Percentiles rank a stretch among this genome's conserved stretches.
Conservation (phyloP, 2,797 vertebrate genomes). For the Sebastes steindachneri region DNA sequence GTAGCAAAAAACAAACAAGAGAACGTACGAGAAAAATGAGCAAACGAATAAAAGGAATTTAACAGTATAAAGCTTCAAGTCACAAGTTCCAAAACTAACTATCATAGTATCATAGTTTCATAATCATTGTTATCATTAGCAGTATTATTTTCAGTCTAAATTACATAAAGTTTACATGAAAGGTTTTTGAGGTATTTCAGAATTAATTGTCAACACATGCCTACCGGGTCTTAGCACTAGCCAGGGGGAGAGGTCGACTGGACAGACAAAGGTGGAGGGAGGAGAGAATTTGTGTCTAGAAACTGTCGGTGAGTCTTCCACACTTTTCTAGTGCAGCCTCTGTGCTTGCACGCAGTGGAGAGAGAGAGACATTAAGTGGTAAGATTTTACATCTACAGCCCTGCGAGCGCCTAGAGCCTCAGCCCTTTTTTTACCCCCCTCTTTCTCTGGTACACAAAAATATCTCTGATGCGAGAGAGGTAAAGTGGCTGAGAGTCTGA, state of each 20-base stretch:
- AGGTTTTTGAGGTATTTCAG: constrained; percentile 99
- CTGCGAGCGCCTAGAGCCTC: constrained; percentile 55
- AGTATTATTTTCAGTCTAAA: constrained; percentile 88
- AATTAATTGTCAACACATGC: constrained; percentile 98
- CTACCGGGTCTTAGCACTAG: constrained; percentile 85
- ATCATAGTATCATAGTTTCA: constrained; percentile 90
- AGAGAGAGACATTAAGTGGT: constrained; percentile 57
- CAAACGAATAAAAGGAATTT: constrained; percentile 91
- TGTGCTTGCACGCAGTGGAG: constrained; percentile 75
- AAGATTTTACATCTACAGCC: constrained; percentile 42
- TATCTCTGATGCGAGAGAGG: constrained; percentile 81
- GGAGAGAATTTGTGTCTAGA: constrained; percentile 67
- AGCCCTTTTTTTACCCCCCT: constrained; percentile 58
- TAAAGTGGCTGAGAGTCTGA: constrained; percentile 63
- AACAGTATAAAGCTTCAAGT: constrained; percentile 99
- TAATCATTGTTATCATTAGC: constrained; percentile 86
- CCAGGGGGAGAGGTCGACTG: constrained; percentile 79
- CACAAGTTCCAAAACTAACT: constrained; percentile 99
- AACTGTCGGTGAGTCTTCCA: constrained; percentile 71
- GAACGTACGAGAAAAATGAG: constrained; percentile 81
- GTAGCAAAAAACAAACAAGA: constrained; percentile 81
- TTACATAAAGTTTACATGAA: constrained; percentile 99
- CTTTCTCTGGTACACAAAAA: constrained; percentile 84
- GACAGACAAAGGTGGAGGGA: constrained; percentile 66
- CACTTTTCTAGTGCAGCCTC: constrained; percentile 73